These are phyloP conservation scores for Choristoneura fumiferana DNA, from an alignment of 1,140 invertebrate species.

Conservation along the genomic window DNA sequence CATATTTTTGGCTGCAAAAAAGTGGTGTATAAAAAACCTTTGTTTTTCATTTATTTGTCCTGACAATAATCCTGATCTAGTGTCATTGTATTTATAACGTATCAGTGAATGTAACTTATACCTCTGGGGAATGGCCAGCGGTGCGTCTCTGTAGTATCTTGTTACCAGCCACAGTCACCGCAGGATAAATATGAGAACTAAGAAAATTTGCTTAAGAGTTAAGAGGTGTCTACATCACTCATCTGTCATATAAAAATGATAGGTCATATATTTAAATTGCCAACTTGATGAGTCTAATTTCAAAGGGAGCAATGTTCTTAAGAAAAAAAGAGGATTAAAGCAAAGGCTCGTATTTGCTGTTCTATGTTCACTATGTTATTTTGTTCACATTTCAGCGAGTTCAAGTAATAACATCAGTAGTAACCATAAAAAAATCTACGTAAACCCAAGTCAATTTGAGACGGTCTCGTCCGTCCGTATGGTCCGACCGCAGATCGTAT, in stretches of 20 bases:
- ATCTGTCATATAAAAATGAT: no score
- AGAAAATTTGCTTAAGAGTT: no score
- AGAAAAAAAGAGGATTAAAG: no score
- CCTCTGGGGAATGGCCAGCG: constrained; percentile 2
- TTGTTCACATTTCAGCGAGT: constrained; percentile 31
- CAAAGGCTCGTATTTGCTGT: no score
- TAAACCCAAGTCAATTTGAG: constrained; percentile 67
- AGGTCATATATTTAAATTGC: no score
- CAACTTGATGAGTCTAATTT: no score
- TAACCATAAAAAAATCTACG: constrained; percentile 44
- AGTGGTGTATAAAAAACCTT: no score
- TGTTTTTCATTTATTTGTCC: no score
- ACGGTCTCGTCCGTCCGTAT: constrained; percentile 40
- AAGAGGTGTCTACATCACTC: no score
- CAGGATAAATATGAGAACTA: no score
- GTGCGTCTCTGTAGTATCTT: background rate
- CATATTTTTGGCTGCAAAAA: no score
- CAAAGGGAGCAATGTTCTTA: no score
- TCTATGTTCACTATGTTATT: background rate
- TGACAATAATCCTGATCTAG: constrained; percentile 31
- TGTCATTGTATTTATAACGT: constrained; percentile 62
- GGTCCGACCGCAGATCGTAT: constrained; percentile 65
- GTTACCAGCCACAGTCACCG: constrained; percentile 42
- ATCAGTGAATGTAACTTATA: constrained; percentile 31
- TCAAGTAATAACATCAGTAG: constrained; percentile 34